phyloP scores from a whole-genome alignment of 1,140 invertebrate genomes.

The Papilio aristodemus region DNA sequence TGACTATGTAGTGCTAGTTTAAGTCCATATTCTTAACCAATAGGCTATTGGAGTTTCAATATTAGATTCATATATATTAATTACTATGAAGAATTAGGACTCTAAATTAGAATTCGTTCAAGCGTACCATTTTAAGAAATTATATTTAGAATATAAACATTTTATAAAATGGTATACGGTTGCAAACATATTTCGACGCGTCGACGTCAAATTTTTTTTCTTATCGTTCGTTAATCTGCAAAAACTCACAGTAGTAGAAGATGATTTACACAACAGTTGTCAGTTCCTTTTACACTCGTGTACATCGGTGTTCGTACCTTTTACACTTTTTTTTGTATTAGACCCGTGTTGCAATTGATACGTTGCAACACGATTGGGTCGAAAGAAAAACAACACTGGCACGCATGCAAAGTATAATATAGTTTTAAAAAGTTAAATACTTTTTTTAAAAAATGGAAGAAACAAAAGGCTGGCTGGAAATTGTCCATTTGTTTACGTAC shows the following conservation, averaged over 20 bases:
- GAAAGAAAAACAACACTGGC: conserved; percentile 1
- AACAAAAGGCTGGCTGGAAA: not conserved
- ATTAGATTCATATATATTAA: too few species aligned
- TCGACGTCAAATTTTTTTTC: not conserved
- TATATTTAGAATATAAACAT: not conserved
- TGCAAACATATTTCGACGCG: conserved; percentile 15
- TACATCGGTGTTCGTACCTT: not conserved
- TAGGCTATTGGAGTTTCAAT: too few species aligned
- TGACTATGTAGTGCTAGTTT: too few species aligned
- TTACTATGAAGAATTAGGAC: too few species aligned
- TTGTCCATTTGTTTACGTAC: too few species aligned
- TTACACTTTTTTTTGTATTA: conserved; percentile 15
- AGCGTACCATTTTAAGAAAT: not conserved
- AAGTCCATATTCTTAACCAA: too few species aligned
- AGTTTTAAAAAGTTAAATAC: not conserved
- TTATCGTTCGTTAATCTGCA: not conserved
- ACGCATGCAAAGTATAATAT: not conserved
- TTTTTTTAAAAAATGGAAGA: not conserved
- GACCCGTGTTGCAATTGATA: conserved; percentile 23
- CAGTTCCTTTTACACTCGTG: conserved; percentile 8
- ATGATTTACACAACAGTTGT: conserved; percentile 18
- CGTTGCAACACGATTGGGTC: not conserved
- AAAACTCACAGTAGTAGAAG: conserved; percentile 11
- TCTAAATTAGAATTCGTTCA: not conserved
- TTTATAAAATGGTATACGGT: conserved; percentile 15